phyloP scores from a whole-genome alignment of 2,797 vertebrate genomes.

The Naso thynnoides region DNA sequence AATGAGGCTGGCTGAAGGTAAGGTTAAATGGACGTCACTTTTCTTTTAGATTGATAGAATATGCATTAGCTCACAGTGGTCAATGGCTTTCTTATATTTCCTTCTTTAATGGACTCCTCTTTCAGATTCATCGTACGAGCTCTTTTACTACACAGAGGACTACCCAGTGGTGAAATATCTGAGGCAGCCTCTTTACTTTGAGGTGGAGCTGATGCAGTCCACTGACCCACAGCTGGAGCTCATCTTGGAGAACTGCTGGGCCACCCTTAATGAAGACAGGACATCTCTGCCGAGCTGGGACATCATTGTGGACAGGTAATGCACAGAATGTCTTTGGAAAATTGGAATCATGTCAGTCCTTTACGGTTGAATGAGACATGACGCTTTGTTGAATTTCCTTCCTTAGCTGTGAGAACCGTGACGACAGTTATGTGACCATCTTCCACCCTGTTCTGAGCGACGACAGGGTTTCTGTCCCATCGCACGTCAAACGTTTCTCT shows the following conservation, averaged over 20 bases:
- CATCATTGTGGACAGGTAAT: conserved; percentile 81
- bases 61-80: not conserved
- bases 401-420: conserved; percentile 78
- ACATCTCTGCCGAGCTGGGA: conserved; percentile 82
- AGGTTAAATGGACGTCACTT: not conserved
- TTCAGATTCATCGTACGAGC: conserved; percentile 71
- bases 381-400: not conserved
- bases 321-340: not conserved
- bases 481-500: conserved; percentile 89
- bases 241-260: conserved; percentile 85
- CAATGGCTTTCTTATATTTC: too few species aligned
- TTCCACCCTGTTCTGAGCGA: conserved; percentile 69
- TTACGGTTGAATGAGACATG: too few species aligned
- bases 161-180: conserved; percentile 80
- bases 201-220: conserved; percentile 77
- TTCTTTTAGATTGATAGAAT: not conserved
- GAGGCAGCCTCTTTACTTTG: conserved; percentile 81
- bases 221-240: conserved; percentile 78
- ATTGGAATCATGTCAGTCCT: too few species aligned
- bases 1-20: conserved; percentile 80
- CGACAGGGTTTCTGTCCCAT: conserved; percentile 69
- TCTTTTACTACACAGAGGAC: conserved; percentile 74
- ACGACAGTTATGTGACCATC: conserved; percentile 67
- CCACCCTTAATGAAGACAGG: conserved; percentile 70
- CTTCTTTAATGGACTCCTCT: not conserved